Evolutionary conservation across 2,113 vertebrate species (phyloP), one percentile per base, ranked within the genome.

Genomic region (Malaclemys terrapin): DNA sequence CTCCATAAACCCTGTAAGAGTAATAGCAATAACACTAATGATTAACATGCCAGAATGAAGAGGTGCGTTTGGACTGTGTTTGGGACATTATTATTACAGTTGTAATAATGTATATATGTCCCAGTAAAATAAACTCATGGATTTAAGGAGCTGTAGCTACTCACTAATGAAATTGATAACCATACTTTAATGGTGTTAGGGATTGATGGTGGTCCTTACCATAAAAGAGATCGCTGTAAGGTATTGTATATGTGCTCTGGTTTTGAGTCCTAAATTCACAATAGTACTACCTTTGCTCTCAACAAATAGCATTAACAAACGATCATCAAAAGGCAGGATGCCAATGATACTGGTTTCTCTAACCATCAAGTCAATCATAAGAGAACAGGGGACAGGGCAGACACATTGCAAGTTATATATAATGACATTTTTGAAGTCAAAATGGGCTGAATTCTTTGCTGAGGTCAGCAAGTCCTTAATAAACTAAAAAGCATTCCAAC

Each of bases 31-130:
- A 86, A 56, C 4, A 10, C 10, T 85, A 59, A 56, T 75, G 82
- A 91, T 88, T 87, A 95, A 50, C 29, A 94, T 92, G 35, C 65
- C 76, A 65, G 59, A 96, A 88, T 3, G 35, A 16, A 83, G 84
- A 96, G 4, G 2, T 82, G 35, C 16, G 1, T 65, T 93, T 53
- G 79, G 35, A 27, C 78, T 65, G 9, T 89, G 76, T 45, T 79
- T 10, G 82, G 42, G 24, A 8, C 42, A 95, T 78, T 93, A 78
- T 49, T 95, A 56, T 35, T 75, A 9, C 12, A 45, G 19, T 78
- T 38, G 1, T 16, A 85, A 53, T 12, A 47, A 3, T 24, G 80
- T 19, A 12, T 27, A 4, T 6, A 8, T 6, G 59, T 24, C 20
- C 38, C 50, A 81, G 80, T 85, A 53, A 75, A 85, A 87, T 82